These are phyloP conservation scores for Oryzias curvinotus DNA, from an alignment of 2,113 vertebrate species.

Conservation along the genomic window DNA sequence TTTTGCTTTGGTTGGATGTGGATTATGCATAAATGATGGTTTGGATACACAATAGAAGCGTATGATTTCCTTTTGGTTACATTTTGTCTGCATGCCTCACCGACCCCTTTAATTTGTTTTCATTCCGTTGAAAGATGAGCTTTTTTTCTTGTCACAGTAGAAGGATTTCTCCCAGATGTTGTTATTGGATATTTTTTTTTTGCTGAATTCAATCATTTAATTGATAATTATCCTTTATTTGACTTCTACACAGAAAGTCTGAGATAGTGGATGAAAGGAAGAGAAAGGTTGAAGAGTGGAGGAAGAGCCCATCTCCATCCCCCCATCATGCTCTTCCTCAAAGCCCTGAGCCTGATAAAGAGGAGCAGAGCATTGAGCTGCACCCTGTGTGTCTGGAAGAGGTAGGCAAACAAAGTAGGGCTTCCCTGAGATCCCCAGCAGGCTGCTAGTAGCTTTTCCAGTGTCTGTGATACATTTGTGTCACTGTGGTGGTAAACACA, in stretches of 20 bases:
- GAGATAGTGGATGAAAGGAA: slow-evolving; percentile 15
- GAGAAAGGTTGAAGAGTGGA: slow-evolving; percentile 3
- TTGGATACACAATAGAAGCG: background rate
- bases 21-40: slow-evolving; percentile 30
- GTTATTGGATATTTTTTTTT: no score
- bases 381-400: slow-evolving; percentile 67
- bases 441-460: background rate
- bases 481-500: slow-evolving; percentile 1
- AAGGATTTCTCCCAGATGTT: no score
- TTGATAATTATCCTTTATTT: background rate
- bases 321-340: background rate
- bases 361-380: slow-evolving; percentile 12
- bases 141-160: background rate
- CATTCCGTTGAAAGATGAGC: background rate
- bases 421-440: slow-evolving; percentile 1
- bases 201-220: background rate
- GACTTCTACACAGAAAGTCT: slow-evolving; percentile 30
- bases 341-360: background rate
- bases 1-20: slow-evolving; percentile 13
- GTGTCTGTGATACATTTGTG: background rate
- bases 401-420: slow-evolving; percentile 65
- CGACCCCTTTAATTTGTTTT: background rate
- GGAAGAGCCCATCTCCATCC: slow-evolving; percentile 6
- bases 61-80: slow-evolving; percentile 1
- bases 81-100: background rate